Percentiles rank a stretch among this genome's conserved stretches.
These are phyloP conservation scores for Halcyon malimbica DNA, from an alignment of 2,113 vertebrate genomes.

Conservation along the genomic window DNA sequence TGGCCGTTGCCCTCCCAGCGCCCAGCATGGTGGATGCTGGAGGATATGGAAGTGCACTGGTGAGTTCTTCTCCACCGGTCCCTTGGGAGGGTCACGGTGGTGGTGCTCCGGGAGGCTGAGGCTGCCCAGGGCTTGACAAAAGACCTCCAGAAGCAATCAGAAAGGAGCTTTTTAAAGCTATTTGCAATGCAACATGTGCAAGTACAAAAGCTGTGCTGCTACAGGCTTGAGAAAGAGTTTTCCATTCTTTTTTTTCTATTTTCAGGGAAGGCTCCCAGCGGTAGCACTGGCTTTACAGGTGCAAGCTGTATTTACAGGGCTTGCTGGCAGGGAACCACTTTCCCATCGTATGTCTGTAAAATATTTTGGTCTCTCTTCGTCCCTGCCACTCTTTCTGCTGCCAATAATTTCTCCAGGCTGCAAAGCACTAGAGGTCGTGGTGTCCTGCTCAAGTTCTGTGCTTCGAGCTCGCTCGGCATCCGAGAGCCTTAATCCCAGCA, in stretches of 20 bases:
- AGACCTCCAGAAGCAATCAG: background rate
- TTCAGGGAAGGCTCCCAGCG: background rate
- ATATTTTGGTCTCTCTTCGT: background rate
- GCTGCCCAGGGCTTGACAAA: background rate
- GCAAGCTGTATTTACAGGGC: accelerated
- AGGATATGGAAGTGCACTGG: background rate
- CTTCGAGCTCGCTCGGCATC: background rate
- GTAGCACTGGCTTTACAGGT: background rate
- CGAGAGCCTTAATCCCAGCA: background rate
- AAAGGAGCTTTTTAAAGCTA: background rate
- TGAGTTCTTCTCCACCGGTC: background rate
- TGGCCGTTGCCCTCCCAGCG: background rate
- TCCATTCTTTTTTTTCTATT: background rate
- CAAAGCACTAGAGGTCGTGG: slow-evolving; percentile 41
- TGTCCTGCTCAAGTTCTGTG: background rate
- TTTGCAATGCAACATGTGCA: background rate
- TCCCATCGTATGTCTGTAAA: background rate
- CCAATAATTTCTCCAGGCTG: background rate
- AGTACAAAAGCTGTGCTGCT: background rate
- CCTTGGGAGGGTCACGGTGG: accelerated
- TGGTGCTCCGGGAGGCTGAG: background rate
- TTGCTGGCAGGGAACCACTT: background rate
- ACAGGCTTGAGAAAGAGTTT: background rate
- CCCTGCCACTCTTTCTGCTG: background rate
- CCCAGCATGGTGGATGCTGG: background rate